Base-by-base conservation (phyloP, 2,113 vertebrate genomes). In the Peromyscus californicus region DNA sequence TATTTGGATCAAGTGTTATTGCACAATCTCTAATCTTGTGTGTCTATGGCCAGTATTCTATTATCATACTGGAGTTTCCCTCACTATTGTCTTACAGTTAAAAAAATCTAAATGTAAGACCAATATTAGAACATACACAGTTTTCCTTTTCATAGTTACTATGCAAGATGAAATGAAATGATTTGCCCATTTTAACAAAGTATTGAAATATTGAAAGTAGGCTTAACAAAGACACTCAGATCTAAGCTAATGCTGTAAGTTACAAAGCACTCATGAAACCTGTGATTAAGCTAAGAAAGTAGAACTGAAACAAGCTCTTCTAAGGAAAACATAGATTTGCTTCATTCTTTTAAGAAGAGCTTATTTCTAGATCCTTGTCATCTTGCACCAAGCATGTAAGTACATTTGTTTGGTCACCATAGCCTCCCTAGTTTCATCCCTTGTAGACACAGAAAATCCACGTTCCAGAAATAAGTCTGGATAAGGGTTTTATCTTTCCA, bases 221-320 rank as follows among this genome's bases (percentile, higher is more conserved):
- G 78, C 26, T 51, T 88, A 59, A 92, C 7, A 70, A 69, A 84
- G 8, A 51, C 76, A 63, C 29, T 67, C 13, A 0, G 79, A 96
- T 74, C 61, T 61, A 94, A 24, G 54, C 67, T 65, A 12, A 13
- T n/a, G 0, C 57, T 86, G 61, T 54, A 84, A 21, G 9, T 83
- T 93, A n/a, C 54, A 94, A 59, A 89, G 42, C 69, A 39, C 45
- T 96, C 59, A 72, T 54, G 1, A 94, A 95, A 90, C 36, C 36
- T 65, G 2, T 85, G 22, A 3, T 89, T 97, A 31, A 94, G 69
- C 93, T 90, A 83, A 74, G 29, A 70, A 95, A 19, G 15, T 31
- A 95, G 13, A 89, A 85, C 42, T 67, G 19, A 89, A 97, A 79
- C 1, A 70, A 89, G 11, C 17, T 79, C 7, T 93, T 91, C 3